Conservation (phyloP, 2,113 vertebrate species). For the Tyrannus savana region DNA sequence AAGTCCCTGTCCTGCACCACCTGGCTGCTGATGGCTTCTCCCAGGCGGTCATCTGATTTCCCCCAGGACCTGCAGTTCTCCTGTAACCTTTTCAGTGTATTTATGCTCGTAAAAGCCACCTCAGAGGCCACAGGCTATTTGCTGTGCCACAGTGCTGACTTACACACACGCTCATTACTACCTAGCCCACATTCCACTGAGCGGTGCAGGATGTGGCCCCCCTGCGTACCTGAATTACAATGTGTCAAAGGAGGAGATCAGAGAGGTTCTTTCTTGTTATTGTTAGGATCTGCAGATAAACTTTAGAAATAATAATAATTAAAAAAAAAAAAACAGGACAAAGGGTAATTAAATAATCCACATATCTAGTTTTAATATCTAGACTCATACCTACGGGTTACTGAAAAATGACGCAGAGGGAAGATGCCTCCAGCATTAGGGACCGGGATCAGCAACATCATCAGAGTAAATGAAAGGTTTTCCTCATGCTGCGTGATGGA, state of each 20-base stretch:
- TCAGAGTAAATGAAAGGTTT: background rate
- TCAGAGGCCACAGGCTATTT: background rate
- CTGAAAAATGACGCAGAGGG: background rate
- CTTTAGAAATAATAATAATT: background rate
- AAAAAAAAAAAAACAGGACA: background rate
- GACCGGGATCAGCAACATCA: background rate
- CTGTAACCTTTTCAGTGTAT: background rate
- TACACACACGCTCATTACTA: background rate
- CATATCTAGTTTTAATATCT: background rate
- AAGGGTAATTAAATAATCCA: constrained; percentile 12
- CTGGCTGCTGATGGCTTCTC: background rate
- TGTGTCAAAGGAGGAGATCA: background rate
- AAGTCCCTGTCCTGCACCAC: background rate
- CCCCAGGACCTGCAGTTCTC: background rate
- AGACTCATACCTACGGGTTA: background rate
- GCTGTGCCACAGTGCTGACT: background rate
- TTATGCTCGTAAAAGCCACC: background rate
- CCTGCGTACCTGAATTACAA: fast-evolving
- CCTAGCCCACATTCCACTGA: background rate
- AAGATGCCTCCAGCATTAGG: background rate
- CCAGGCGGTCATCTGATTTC: fast-evolving
- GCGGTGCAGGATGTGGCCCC: background rate
- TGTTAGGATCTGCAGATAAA: background rate
- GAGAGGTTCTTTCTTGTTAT: background rate
- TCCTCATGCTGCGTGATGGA: background rate